Evolutionary conservation across 2,888 invertebrate species (phyloP), one percentile per base, ranked within the genome.

Genomic region (Campaea margaritaria): DNA sequence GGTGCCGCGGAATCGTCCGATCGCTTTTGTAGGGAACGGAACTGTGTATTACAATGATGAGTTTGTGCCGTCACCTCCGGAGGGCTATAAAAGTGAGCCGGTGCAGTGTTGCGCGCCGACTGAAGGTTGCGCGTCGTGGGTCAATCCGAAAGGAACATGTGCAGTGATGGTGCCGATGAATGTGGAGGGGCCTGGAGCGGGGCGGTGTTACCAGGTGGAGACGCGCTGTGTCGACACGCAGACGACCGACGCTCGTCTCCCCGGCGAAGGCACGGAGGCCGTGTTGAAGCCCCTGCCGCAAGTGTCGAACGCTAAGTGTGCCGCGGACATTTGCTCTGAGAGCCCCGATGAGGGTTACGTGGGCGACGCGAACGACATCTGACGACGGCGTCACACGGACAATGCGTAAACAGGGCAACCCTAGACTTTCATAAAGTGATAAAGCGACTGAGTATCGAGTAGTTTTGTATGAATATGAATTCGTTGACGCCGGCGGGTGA

Each of bases 311-410:
- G 88, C 87, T 74, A 93, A 92, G 78, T 89, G 89, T 76, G 93
- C 88, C 68, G 86, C 85, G 70, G 93, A 87, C 84, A 93, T 91
- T 72, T 94, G 87, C 73, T 95, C 96, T 14, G 97, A 97, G 77
- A 97, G 96, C 85, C 96, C 97, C 38, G 97, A 97, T 81, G 97
- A 97, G 86, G 97, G 97, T 14, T 97, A 97, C 84, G 97, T 96
- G 54, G 97, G 97, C 39, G 97, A 97, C 77, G 94, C 95, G 62
- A 94, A 94, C 75, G 95, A 95, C 79, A 95, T 95, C 89, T 95
- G 95, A 95, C 95, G 93, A 79, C 89, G 91, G 73, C 89, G 91
- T 71, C 87, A 79, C 78, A 43, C 38, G 7, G 89, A 91, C 74
- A 85, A 81, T 79, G 83, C 87, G 75, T 89, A 86, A 86, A 82